Evolutionary conservation across 2,797 vertebrate species (phyloP).

Genomic region (Hapalemur alaotrensis): DNA sequence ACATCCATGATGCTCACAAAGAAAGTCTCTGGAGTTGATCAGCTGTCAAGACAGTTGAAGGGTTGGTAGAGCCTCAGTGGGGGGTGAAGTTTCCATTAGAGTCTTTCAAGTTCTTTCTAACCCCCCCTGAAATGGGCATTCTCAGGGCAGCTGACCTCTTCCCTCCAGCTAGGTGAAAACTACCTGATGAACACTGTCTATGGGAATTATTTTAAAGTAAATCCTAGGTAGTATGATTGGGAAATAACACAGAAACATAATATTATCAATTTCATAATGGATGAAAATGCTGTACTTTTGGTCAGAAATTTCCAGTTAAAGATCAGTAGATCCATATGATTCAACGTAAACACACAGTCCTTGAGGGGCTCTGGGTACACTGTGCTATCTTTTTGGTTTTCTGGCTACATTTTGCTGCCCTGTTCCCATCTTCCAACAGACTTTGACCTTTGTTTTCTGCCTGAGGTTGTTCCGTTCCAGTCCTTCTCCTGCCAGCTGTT

Average conservation of each 20-base stretch:
- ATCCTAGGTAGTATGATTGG: neutral
- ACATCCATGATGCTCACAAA: conserved; percentile 19
- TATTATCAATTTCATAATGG: neutral
- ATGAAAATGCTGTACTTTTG: neutral
- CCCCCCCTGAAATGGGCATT: neutral
- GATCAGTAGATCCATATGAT: neutral
- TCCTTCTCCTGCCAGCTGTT: neutral
- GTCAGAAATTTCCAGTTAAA: neutral
- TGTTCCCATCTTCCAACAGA: accelerated
- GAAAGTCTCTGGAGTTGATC: conserved; percentile 11
- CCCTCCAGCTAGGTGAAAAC: neutral
- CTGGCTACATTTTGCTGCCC: neutral
- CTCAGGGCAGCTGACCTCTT: neutral
- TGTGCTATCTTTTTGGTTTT: neutral
- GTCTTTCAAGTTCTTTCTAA: neutral
- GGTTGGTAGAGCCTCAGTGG: neutral
- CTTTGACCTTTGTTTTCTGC: neutral
- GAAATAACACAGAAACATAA: neutral
- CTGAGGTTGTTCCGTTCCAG: neutral
- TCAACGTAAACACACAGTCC: neutral
- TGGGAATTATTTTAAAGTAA: neutral
- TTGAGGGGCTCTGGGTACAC: neutral
- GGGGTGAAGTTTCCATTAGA: neutral
- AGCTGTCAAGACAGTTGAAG: neutral
- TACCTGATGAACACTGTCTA: neutral